These are phyloP conservation scores for Cladopsammia gracilis DNA, from an alignment of 64 coral and sea anemone genomes.

Conservation along the genomic window DNA sequence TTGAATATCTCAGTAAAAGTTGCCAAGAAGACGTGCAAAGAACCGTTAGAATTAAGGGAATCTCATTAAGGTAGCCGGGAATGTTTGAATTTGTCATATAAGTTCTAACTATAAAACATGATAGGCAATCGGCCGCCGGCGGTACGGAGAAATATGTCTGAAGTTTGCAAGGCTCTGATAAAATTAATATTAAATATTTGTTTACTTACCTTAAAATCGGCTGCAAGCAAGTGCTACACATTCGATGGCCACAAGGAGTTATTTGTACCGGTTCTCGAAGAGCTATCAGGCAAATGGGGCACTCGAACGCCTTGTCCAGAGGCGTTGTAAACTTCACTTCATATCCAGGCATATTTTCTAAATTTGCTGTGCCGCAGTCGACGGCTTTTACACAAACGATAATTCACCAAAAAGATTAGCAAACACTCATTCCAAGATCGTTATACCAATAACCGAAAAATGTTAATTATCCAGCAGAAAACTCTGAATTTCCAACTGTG, in stretches of 20 bases:
- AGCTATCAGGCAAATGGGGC: conserved; percentile 91
- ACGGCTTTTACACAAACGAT: neutral
- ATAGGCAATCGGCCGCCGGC: too few relatives aligned
- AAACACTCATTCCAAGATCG: neutral
- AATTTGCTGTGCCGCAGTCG: neutral
- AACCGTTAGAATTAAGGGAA: too few relatives aligned
- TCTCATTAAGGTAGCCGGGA: too few relatives aligned
- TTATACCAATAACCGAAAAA: neutral
- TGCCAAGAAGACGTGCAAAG: too few relatives aligned
- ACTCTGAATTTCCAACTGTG: neutral
- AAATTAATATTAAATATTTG: too few relatives aligned
- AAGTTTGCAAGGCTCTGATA: neutral
- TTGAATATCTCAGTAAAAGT: too few relatives aligned
- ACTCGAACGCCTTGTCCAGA: conserved; percentile 96
- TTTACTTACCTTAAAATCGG: conserved; percentile 86
- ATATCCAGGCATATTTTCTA: conserved; percentile 87
- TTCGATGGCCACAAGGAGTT: conserved; percentile 95
- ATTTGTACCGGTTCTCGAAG: conserved; percentile 95
- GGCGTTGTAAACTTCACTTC: conserved; percentile 81
- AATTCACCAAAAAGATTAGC: neutral
- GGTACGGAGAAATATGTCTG: too few relatives aligned
- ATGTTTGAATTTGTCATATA: too few relatives aligned
- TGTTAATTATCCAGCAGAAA: neutral
- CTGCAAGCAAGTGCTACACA: conserved; percentile 93
- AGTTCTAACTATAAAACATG: too few relatives aligned